Percentiles rank a stretch among this genome's conserved stretches.
Conservation (phyloP, 2,113 vertebrate genomes). For the Proteles cristata region DNA sequence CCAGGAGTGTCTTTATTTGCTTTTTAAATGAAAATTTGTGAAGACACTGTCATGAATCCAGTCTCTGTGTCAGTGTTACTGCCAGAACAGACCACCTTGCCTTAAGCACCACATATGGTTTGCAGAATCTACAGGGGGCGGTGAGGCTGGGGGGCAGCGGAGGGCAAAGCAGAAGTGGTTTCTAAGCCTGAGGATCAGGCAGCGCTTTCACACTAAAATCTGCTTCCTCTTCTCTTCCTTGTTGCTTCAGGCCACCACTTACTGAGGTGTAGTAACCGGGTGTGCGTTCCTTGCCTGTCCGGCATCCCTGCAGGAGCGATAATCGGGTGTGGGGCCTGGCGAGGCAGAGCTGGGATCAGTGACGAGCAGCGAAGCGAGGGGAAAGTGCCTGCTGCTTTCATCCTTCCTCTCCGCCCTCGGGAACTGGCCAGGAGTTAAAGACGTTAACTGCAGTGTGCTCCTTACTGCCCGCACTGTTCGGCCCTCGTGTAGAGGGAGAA, state of each 20-base stretch:
- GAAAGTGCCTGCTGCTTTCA: neutral
- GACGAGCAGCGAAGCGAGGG: neutral
- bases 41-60: neutral
- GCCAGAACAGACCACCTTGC: neutral
- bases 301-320: neutral
- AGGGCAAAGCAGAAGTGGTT: neutral
- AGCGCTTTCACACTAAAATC: neutral
- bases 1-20: neutral
- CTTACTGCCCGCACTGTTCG: neutral
- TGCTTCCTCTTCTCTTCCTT: neutral
- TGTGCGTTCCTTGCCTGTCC: neutral
- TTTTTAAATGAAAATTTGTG: constrained; percentile 23
- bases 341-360: neutral
- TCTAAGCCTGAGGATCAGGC: neutral
- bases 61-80: neutral
- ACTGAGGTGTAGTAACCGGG: neutral
- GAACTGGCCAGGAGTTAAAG: neutral
- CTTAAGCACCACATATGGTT: neutral
- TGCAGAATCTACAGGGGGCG: neutral
- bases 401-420: neutral
- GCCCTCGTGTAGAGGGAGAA: neutral
- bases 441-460: neutral
- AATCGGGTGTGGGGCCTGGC: neutral
- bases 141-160: neutral
- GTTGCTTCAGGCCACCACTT: neutral